phyloP scores from a whole-genome alignment of 2,888 invertebrate species.

The Homarus gammarus region DNA sequence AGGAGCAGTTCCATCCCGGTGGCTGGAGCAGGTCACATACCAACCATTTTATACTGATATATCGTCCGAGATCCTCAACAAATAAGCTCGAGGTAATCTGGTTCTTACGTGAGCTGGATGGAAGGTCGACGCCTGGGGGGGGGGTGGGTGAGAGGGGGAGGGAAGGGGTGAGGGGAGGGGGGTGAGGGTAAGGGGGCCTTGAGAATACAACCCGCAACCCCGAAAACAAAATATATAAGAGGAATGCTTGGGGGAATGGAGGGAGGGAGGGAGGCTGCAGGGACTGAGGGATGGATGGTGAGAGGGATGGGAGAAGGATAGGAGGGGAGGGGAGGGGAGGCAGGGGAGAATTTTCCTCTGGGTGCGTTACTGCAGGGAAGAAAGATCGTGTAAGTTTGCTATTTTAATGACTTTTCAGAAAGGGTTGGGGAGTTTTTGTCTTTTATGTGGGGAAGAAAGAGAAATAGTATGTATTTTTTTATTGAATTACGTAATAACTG shows the following conservation, averaged over 20 bases:
- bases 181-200: neutral
- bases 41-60: conserved; percentile 8
- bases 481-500: too few species aligned
- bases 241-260: too few species aligned
- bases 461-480: too few species aligned
- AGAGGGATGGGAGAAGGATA: too few species aligned
- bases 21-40: neutral
- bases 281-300: too few species aligned
- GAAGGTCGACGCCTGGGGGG: neutral
- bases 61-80: neutral
- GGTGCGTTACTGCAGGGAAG: neutral
- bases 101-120: neutral
- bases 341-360: neutral
- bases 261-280: too few species aligned
- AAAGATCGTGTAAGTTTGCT: neutral
- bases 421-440: neutral
- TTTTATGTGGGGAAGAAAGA: too few species aligned
- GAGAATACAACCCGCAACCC: neutral
- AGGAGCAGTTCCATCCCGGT: neutral
- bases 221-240: neutral
- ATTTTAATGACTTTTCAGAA: neutral
- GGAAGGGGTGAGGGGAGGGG: too few species aligned
- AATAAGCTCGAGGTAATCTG: neutral
- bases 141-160: too few species aligned
- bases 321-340: too few species aligned